A percentile compares a stretch with the other conserved stretches of the same genome.
Conservation (phyloP, 2,888 invertebrate genomes). For the Ophion ventricosus region DNA sequence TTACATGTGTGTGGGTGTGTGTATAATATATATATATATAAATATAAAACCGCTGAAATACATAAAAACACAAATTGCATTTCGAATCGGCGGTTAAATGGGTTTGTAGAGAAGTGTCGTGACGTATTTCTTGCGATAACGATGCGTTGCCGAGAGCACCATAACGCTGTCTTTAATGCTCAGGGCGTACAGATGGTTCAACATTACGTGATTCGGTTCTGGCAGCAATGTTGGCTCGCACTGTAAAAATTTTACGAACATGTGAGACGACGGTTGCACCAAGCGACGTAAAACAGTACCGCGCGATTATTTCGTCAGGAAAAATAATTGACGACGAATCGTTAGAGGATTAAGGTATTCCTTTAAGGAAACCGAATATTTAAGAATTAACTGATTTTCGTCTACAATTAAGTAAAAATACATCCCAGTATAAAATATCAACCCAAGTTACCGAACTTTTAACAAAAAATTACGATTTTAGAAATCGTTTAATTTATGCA, state of each 20-base stretch:
- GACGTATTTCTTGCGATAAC: conserved; percentile 99
- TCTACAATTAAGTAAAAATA: no score
- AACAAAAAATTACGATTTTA: no score
- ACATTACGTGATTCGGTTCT: conserved; percentile 99
- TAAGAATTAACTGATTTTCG: no score
- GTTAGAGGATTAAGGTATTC: no score
- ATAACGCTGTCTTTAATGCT: conserved; percentile 99
- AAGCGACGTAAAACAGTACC: not conserved
- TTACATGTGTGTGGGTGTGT: conserved; percentile 53
- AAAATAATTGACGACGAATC: no score
- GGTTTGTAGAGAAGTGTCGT: conserved; percentile 99
- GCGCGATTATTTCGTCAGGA: no score
- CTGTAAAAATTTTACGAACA: conserved; percentile 84
- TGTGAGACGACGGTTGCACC: not conserved
- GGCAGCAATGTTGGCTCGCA: conserved; percentile 99
- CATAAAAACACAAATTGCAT: conserved; percentile 28
- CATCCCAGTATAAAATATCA: no score
- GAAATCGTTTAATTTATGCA: no score
- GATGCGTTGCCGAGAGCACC: conserved; percentile 99
- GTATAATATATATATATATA: conserved; percentile 20
- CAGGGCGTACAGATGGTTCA: conserved; percentile 99
- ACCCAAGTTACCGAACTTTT: no score
- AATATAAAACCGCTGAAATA: conserved; percentile 57
- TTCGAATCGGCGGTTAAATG: conserved; percentile 86
- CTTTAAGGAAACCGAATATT: no score